phyloP scores from a whole-genome alignment of 1,140 invertebrate genomes.

The Idris sp. region DNA sequence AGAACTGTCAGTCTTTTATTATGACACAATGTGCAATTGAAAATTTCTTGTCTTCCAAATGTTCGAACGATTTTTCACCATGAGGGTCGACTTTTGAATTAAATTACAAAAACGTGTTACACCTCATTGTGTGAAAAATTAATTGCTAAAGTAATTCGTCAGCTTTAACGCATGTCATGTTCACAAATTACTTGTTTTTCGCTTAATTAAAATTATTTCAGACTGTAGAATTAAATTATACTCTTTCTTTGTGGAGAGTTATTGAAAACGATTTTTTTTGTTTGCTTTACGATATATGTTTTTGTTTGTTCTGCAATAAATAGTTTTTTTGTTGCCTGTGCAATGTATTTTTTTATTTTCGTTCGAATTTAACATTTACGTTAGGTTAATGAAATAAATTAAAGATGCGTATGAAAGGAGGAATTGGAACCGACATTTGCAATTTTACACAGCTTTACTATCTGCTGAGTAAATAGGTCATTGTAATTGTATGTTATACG shows the following conservation, averaged over 20 bases:
- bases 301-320: neutral
- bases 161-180: conserved; percentile 23
- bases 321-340: too few species aligned
- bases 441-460: conserved; percentile 25
- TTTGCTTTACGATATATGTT: neutral
- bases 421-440: conserved; percentile 17
- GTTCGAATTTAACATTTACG: neutral
- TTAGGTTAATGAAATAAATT: conserved; percentile 13
- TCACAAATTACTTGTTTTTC: conserved; percentile 17
- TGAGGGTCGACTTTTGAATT: conserved; percentile 40
- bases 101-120: conserved; percentile 26
- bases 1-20: conserved; percentile 39
- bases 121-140: conserved; percentile 23
- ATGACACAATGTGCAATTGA: conserved; percentile 11
- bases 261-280: neutral
- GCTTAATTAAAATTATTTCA: neutral
- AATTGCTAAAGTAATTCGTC: conserved; percentile 13
- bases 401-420: neutral
- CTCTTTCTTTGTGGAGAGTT: neutral
- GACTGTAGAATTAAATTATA: too few species aligned
- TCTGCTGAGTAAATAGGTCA: conserved; percentile 42
- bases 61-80: conserved; percentile 43
- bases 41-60: conserved; percentile 42
- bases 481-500: conserved; percentile 33
- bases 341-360: neutral